Conservation (phyloP, 1,140 invertebrate genomes). For the Panulirus ornatus region DNA sequence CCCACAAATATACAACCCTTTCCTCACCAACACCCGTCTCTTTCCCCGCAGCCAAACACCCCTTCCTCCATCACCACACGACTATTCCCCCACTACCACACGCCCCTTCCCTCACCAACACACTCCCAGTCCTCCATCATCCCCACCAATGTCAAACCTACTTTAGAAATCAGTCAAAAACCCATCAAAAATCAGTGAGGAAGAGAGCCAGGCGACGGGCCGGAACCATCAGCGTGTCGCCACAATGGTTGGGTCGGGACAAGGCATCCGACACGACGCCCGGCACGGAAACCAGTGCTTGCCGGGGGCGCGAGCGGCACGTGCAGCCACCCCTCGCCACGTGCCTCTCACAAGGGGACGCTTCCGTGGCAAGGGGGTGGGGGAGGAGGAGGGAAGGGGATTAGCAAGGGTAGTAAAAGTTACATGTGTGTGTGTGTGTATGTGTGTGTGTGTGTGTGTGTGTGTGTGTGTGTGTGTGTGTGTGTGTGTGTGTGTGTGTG, state of each 20-base stretch:
- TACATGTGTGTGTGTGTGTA: background rate
- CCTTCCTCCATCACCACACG: background rate
- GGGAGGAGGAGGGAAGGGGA: slow-evolving; percentile 2
- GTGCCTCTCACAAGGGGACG: background rate
- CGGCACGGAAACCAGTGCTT: background rate
- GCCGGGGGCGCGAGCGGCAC: background rate
- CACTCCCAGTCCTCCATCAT: background rate
- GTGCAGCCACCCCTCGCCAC: background rate
- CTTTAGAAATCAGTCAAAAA: slow-evolving; percentile 11
- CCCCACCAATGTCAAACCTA: background rate
- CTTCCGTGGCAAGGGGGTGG: background rate
- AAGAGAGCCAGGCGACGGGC: too few relatives aligned
- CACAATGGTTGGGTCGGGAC: too few relatives aligned
- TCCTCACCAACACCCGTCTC: background rate
- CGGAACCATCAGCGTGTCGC: too few relatives aligned
- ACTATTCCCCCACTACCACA: background rate
- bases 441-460: too few relatives aligned
- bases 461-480: too few relatives aligned
- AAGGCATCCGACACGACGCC: too few relatives aligned
- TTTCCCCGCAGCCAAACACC: background rate
- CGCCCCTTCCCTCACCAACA: slow-evolving; percentile 1
- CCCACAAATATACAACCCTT: background rate
- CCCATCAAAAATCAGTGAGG: background rate
- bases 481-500: too few relatives aligned
- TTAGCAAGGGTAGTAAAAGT: background rate